Percentiles rank a stretch among this genome's conserved stretches.
phyloP scores from a whole-genome alignment of 2,888 invertebrate genomes.

The Meteorus cinctellus region DNA sequence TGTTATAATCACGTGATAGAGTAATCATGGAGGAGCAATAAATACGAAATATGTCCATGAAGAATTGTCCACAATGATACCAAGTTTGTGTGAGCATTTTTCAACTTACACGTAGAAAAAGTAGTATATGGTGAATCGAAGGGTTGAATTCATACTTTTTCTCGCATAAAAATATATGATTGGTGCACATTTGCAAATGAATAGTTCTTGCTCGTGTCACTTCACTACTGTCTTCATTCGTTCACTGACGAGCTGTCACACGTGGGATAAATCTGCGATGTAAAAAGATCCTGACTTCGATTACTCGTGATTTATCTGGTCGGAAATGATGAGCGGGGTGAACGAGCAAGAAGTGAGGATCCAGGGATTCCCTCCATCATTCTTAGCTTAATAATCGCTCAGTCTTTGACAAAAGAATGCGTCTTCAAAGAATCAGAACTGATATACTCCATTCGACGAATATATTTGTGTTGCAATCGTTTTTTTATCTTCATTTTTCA shows the following conservation, averaged over 20 bases:
- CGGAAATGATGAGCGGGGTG: constrained; percentile 19
- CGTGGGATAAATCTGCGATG: constrained; percentile 21
- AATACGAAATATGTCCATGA: too few relatives aligned
- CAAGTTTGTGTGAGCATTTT: too few relatives aligned
- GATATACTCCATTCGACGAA: constrained; percentile 13
- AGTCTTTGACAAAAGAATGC: constrained; percentile 24
- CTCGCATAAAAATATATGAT: constrained; percentile 15
- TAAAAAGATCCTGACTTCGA: constrained; percentile 30
- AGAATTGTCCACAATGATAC: too few relatives aligned
- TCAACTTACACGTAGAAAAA: too few relatives aligned
- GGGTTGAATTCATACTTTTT: background rate
- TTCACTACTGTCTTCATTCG: constrained; percentile 12
- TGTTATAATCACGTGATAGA: too few relatives aligned
- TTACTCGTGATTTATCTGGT: constrained; percentile 40
- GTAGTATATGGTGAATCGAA: too few relatives aligned
- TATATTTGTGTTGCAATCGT: background rate
- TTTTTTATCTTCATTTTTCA: background rate
- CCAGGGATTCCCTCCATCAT: constrained; percentile 36
- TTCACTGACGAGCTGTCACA: constrained; percentile 24
- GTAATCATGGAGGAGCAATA: too few relatives aligned
- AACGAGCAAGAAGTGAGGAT: constrained; percentile 36
- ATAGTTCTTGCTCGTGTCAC: constrained; percentile 15
- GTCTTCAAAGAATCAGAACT: constrained; percentile 7
- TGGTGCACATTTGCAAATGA: constrained; percentile 20
- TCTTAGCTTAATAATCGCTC: constrained; percentile 32